Conservation (phyloP, 2,888 invertebrate genomes). For the Drosophila anomalata region DNA sequence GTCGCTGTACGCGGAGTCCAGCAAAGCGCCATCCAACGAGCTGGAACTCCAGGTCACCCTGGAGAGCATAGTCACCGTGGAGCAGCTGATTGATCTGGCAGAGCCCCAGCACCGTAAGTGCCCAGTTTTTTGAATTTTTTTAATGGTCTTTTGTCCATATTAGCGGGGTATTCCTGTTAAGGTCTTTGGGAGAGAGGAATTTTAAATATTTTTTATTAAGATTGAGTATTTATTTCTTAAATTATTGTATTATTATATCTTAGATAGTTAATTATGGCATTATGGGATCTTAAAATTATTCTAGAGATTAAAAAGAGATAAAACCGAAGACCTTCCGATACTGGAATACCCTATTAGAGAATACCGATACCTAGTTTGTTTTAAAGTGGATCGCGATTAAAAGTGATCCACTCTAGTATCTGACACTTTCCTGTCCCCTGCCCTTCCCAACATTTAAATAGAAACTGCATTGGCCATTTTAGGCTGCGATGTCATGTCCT, state of each 20-base stretch:
- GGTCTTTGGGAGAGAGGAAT: not conserved
- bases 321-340: too few species aligned
- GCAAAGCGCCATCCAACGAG: constrained; percentile 87
- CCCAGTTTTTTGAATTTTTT: not conserved
- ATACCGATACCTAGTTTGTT: not conserved
- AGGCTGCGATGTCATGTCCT: constrained; percentile 16
- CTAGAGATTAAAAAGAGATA: too few species aligned
- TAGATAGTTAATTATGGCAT: too few species aligned
- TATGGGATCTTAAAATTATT: too few species aligned
- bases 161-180: constrained; percentile 19
- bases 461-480: constrained; percentile 18
- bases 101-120: constrained; percentile 91
- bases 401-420: constrained; percentile 3
- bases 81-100: constrained; percentile 89
- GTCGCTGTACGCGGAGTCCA: constrained; percentile 88
- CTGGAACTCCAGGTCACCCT: constrained; percentile 89
- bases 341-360: constrained; percentile 14
- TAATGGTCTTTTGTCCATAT: not conserved
- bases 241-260: not conserved
- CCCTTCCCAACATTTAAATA: constrained; percentile 1
- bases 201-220: not conserved
- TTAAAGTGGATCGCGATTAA: not conserved
- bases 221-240: not conserved
- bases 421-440: constrained; percentile 1
- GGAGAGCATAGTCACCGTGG: constrained; percentile 90